phyloP scores from a whole-genome alignment of 2,113 vertebrate genomes.

The Nipponia nippon region DNA sequence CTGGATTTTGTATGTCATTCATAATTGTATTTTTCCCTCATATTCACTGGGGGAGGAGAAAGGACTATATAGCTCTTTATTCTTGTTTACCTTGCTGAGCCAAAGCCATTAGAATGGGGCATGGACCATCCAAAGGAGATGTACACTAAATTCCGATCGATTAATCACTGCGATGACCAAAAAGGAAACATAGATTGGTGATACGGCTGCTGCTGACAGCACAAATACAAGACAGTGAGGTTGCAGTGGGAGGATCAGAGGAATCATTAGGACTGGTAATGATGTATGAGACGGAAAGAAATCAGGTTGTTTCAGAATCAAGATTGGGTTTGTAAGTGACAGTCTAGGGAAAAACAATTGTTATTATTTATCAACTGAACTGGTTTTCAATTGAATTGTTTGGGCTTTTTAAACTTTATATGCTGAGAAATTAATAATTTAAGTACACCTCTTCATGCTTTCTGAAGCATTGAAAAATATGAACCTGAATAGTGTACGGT shows the following conservation, averaged over 20 bases:
- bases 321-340: neutral
- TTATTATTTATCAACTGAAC: neutral
- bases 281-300: neutral
- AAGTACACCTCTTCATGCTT: neutral
- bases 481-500: neutral
- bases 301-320: neutral
- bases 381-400: neutral
- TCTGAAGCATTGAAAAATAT: slow-evolving; percentile 15
- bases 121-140: neutral
- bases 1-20: neutral
- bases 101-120: neutral
- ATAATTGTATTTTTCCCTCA: neutral
- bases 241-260: neutral
- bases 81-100: neutral
- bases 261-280: neutral
- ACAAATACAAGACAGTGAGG: neutral
- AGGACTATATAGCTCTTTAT: neutral
- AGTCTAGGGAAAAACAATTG: neutral
- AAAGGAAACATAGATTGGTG: neutral
- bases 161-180: neutral
- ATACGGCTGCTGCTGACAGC: neutral
- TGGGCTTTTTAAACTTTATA: neutral
- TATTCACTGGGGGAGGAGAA: neutral
- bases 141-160: rapidly evolving
- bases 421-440: slow-evolving; percentile 16